Evolutionary conservation across 2,797 vertebrate genomes (phyloP).

Genomic region (Xiphophorus birchmanni): DNA sequence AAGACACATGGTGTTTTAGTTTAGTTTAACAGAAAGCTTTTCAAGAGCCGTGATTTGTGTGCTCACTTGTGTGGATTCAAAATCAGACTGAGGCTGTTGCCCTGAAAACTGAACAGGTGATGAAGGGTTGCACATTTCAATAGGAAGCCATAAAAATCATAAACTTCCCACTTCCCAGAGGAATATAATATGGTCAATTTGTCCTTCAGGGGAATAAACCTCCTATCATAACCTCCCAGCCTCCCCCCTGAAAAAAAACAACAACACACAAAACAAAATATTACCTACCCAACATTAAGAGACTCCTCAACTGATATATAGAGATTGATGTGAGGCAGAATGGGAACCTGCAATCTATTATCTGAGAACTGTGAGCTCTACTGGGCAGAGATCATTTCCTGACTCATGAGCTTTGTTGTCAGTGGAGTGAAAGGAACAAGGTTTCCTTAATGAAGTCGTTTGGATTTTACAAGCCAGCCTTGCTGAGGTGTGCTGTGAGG

Average conservation of each 20-base stretch:
- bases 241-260: too few species aligned
- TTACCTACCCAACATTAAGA: background rate
- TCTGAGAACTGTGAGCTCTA: background rate
- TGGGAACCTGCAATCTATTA: background rate
- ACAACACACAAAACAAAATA: background rate
- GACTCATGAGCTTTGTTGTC: conserved; percentile 51
- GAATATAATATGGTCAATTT: conserved; percentile 29
- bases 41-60: background rate
- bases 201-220: conserved; percentile 9
- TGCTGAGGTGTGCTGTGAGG: background rate
- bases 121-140: conserved; percentile 1
- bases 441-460: conserved; percentile 55
- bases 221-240: too few species aligned
- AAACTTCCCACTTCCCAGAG: conserved; percentile 12
- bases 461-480: conserved; percentile 9
- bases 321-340: too few species aligned
- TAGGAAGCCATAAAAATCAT: conserved; percentile 20
- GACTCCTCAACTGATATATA: background rate
- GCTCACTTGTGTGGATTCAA: background rate
- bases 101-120: conserved; percentile 3
- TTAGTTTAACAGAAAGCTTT: background rate
- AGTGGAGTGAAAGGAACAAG: conserved; percentile 31
- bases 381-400: conserved; percentile 44
- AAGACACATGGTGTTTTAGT: background rate
- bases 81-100: background rate